phyloP scores from a whole-genome alignment of 92 coral and sea anemone species.

The Phenganax stokvisi region DNA sequence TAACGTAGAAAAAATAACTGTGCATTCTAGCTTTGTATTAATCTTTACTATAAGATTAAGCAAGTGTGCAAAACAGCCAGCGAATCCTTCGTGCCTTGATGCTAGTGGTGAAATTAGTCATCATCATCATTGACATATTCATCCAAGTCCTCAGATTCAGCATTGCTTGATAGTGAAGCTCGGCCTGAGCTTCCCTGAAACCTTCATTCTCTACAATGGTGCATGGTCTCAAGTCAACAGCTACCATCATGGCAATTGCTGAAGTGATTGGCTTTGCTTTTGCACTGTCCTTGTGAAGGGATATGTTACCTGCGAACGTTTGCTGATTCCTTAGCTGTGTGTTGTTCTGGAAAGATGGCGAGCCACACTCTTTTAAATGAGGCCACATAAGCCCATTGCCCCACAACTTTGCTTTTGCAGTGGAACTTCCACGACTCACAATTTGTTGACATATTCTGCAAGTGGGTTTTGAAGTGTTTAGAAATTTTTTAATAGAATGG shows the following conservation, averaged over 20 bases:
- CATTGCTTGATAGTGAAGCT: neutral
- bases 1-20: neutral
- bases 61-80: constrained; percentile 18
- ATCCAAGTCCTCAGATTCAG: neutral
- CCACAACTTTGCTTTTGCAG: neutral
- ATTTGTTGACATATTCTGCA: constrained; percentile 4
- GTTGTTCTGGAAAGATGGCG: neutral
- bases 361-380: neutral
- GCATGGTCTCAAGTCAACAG: constrained; percentile 14
- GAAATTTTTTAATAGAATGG: constrained; percentile 3
- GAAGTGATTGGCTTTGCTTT: neutral
- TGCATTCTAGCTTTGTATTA: neutral
- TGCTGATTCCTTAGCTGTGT: neutral
- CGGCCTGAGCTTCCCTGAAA: neutral
- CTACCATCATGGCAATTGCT: constrained; percentile 15
- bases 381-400: neutral
- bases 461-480: constrained; percentile 3
- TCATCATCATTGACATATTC: constrained; percentile 6
- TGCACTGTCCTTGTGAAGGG: neutral
- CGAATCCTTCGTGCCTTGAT: constrained; percentile 5
- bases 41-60: constrained; percentile 16
- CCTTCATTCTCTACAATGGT: constrained; percentile 10
- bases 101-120: neutral
- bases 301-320: neutral
- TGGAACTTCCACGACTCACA: constrained; percentile 10